These are phyloP conservation scores for Musca domestica DNA, from an alignment of 1,140 invertebrate genomes.

Conservation along the genomic window DNA sequence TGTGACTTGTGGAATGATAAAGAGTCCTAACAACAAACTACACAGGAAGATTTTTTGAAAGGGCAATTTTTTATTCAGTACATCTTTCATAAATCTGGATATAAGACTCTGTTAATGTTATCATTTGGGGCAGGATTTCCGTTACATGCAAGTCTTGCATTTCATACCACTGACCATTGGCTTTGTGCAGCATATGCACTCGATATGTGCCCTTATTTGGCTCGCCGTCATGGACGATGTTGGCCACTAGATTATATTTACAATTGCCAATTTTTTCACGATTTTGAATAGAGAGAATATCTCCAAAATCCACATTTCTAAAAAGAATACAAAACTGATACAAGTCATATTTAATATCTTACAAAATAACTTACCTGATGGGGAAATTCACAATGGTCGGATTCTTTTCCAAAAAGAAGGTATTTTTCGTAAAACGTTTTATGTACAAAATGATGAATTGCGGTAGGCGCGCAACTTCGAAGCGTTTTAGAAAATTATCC, in stretches of 20 bases:
- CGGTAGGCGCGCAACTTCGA: slow-evolving; percentile 91
- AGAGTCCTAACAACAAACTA: no score
- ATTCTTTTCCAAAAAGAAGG: slow-evolving; percentile 99
- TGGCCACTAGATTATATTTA: slow-evolving; percentile 92
- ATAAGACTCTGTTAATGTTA: slow-evolving; percentile 97
- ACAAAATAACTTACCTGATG: slow-evolving; percentile 78
- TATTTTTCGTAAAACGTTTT: slow-evolving; percentile 98
- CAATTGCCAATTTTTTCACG: slow-evolving; percentile 76
- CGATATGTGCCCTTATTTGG: slow-evolving; percentile 92
- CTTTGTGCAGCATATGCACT: slow-evolving; percentile 94
- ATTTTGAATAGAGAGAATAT: slow-evolving; percentile 84
- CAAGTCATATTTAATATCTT: not conserved
- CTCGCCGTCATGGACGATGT: slow-evolving; percentile 98
- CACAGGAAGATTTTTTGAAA: no score
- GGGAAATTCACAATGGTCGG: slow-evolving; percentile 99
- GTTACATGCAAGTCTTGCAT: slow-evolving; percentile 98
- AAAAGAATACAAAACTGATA: slow-evolving; percentile 42
- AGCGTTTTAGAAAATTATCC: slow-evolving; percentile 96
- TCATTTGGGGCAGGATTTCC: slow-evolving; percentile 98
- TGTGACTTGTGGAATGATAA: no score
- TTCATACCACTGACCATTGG: slow-evolving; percentile 85
- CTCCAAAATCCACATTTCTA: slow-evolving; percentile 96
- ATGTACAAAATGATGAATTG: slow-evolving; percentile 98
- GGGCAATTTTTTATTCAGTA: slow-evolving; percentile 29
- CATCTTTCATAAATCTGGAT: slow-evolving; percentile 79